Base-by-base conservation (phyloP, 2,113 vertebrate genomes). In the Pampusana beccarii region DNA sequence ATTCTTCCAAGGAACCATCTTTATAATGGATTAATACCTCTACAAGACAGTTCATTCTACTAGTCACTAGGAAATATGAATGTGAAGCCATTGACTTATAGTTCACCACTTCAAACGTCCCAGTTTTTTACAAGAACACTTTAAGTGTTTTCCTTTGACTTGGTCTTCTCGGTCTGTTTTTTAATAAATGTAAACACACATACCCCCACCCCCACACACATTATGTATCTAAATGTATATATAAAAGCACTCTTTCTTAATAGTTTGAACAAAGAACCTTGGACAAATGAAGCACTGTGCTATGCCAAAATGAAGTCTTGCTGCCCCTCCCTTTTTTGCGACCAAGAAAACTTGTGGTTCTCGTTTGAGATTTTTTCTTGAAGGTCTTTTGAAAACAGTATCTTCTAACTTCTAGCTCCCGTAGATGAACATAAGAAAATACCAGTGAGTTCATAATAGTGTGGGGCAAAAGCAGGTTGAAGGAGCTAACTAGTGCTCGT, bases 401-500 rank as follows among this genome's bases (percentile, higher is more conserved):
- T 66, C 29, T 78, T 62, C 44, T 24, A 66, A 58, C 31, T 61
- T 18, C 44, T 62, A 44, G 13, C 15, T 79, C 14, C 25, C 8
- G 19, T 54, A 92, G 93, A 36, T 57, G 36, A 53, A 53, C 25
- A 14, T 16, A 36, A 34, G 19, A 89, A 28, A 16, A 13, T n/a
- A 21, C 6, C 9, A 44, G 6, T 70, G 67, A 88, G 80, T 70
- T 96, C 46, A 69, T 67, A 93, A 69, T 25, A 89, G 80, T 94
- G 70, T 93, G 86, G 48, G 73, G 28, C 51, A 79, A 91, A 95
- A 92, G 92, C 60, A 83, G 71, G 81, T 94, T 64, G 83, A 85
- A 97, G 90, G 72, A 92, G 21, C 71, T 69, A 72, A 36, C 70
- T 77, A 73, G 36, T 75, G 48, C 17, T 93, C 60, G 67, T 91